These are phyloP conservation scores for Chaunax sp. DNA, from an alignment of 2,797 vertebrate genomes.

Conservation along the genomic window DNA sequence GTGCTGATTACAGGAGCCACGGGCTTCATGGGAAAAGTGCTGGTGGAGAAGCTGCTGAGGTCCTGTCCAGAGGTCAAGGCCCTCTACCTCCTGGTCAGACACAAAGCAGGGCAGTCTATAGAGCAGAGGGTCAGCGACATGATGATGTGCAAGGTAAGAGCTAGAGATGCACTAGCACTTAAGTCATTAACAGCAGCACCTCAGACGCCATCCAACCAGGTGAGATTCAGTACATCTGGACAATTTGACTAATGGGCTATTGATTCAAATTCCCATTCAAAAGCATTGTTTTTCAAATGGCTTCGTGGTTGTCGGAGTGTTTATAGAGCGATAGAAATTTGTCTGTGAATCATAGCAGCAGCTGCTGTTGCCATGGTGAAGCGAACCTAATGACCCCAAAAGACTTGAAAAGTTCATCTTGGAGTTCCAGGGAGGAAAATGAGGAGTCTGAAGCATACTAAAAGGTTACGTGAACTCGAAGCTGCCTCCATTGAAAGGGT, in stretches of 20 bases:
- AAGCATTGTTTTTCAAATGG: background rate
- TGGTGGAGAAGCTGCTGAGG: slow-evolving; percentile 94
- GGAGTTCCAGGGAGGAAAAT: slow-evolving; percentile 3
- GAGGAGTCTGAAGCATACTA: background rate
- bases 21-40: slow-evolving; percentile 95
- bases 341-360: slow-evolving; percentile 29
- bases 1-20: slow-evolving; percentile 94
- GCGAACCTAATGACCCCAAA: slow-evolving; percentile 29
- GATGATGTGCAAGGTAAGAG: slow-evolving; percentile 91
- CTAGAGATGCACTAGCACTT: background rate
- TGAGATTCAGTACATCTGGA: background rate
- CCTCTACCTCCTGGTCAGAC: slow-evolving; percentile 91
- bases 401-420: slow-evolving; percentile 32
- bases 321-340: slow-evolving; percentile 43
- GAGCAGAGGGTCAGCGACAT: slow-evolving; percentile 90
- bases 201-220: background rate
- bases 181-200: background rate
- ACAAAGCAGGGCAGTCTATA: slow-evolving; percentile 92
- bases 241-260: background rate
- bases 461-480: background rate
- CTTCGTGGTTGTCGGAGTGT: background rate
- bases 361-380: slow-evolving; percentile 56
- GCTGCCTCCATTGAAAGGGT: background rate
- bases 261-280: slow-evolving; percentile 51
- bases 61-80: slow-evolving; percentile 89